phyloP scores from a whole-genome alignment of 2,888 invertebrate genomes.

The Archips xylosteana region DNA sequence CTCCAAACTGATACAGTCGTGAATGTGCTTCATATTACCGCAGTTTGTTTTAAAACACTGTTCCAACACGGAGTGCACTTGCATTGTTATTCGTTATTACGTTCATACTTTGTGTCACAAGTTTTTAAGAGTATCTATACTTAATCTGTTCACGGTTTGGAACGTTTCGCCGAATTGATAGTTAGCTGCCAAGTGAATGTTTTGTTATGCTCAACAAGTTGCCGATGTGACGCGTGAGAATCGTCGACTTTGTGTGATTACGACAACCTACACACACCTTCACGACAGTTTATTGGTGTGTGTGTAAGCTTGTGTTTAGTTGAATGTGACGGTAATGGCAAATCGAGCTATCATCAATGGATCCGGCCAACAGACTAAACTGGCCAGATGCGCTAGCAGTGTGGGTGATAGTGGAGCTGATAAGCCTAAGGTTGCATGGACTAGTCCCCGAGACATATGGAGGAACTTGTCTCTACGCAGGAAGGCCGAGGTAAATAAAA shows the following conservation, averaged over 20 bases:
- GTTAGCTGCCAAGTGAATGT: slow-evolving; percentile 49
- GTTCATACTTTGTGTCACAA: slow-evolving; percentile 20
- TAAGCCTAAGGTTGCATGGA: slow-evolving; percentile 80
- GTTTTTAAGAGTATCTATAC: slow-evolving; percentile 18
- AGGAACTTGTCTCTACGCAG: slow-evolving; percentile 79
- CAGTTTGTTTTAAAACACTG: slow-evolving; percentile 64
- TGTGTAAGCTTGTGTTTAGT: slow-evolving; percentile 15
- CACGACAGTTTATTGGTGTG: slow-evolving; percentile 45
- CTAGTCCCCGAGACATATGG: slow-evolving; percentile 81
- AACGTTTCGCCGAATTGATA: slow-evolving; percentile 50
- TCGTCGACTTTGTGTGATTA: slow-evolving; percentile 53
- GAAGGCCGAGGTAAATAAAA: slow-evolving; percentile 75
- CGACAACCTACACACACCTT: slow-evolving; percentile 40
- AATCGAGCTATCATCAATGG: slow-evolving; percentile 68
- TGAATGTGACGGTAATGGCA: slow-evolving; percentile 71
- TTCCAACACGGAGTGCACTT: slow-evolving; percentile 33
- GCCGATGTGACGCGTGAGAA: slow-evolving; percentile 58
- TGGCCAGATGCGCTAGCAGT: slow-evolving; percentile 76
- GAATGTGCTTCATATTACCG: slow-evolving; percentile 79
- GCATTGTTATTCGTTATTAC: slow-evolving; percentile 31
- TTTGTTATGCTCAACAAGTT: slow-evolving; percentile 56
- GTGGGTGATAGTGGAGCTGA: slow-evolving; percentile 74
- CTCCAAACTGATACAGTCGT: slow-evolving; percentile 83
- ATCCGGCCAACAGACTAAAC: slow-evolving; percentile 66
- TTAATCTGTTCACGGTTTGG: background rate